These are phyloP conservation scores for Homalodisca vitripennis DNA, from an alignment of 1,140 invertebrate genomes.

Conservation along the genomic window DNA sequence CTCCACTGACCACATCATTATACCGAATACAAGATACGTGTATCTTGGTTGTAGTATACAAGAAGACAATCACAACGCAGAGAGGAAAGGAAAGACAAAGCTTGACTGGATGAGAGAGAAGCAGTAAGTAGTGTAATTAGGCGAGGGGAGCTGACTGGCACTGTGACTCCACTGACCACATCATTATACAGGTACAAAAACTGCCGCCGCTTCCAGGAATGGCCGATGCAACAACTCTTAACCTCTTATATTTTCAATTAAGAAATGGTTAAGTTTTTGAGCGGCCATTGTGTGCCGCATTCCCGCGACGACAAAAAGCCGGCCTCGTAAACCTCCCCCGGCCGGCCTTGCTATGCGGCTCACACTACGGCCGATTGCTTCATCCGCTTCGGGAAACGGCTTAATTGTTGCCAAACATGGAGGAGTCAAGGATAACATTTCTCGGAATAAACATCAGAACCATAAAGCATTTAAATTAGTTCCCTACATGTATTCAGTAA, in stretches of 20 bases:
- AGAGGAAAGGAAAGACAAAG: too few relatives aligned
- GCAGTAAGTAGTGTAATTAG: neutral
- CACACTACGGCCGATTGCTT: neutral
- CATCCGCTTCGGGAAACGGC: neutral
- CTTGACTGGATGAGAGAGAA: too few relatives aligned
- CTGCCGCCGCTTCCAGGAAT: conserved; percentile 12
- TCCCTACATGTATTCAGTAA: too few relatives aligned
- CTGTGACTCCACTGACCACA: neutral
- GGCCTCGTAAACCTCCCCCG: conserved; percentile 13
- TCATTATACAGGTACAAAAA: conserved; percentile 12
- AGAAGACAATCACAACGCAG: too few relatives aligned
- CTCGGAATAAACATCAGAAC: too few relatives aligned
- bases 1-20: too few relatives aligned
- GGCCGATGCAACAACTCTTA: conserved; percentile 13
- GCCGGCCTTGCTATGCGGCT: conserved; percentile 1
- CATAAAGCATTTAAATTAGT: too few relatives aligned
- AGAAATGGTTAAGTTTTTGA: conserved; percentile 26
- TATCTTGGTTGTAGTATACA: too few relatives aligned
- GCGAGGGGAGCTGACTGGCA: too few relatives aligned
- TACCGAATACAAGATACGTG: too few relatives aligned
- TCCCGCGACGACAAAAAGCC: neutral
- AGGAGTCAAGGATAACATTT: too few relatives aligned
- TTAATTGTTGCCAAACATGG: too few relatives aligned
- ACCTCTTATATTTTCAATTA: conserved; percentile 26
- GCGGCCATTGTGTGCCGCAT: conserved; percentile 3